Base-by-base conservation (phyloP, 2,888 invertebrate species). In the Spodoptera exigua region DNA sequence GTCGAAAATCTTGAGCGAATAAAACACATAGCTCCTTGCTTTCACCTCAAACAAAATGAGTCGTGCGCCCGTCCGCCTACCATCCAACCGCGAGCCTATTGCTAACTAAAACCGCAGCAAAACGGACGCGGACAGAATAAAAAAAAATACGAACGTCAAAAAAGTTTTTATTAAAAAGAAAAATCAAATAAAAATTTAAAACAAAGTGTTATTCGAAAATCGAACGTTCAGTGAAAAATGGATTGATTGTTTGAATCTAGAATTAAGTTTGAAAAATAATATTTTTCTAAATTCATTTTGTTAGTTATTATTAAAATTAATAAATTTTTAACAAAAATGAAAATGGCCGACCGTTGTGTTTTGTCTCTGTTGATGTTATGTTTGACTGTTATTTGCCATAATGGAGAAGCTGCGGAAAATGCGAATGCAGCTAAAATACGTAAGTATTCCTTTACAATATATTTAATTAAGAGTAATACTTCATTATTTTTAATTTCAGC, bases 1-100 rank as follows among this genome's bases (percentile, higher is more conserved):
- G 92, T 83, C 93, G 93, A 93, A 93, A 93, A 93, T 85, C 83
- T 77, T 77, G 82, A 83, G 85, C 83, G 85, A 91, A 92, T 93
- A 93, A 89, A 93, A 92, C 89, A 88, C 90, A 89, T 90, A 79
- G 88, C 81, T 78, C 79, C 82, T 81, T 87, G 93, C 93, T 94
- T 94, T 94, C 94, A 93, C 94, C 89, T 89, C 88, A 89, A 89
- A 89, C 90, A 87, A 89, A 89, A 90, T 89, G 89, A 89, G 85
- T 81, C 87, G 86, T 83, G 85, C 82, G 89, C 78, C 83, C 84
- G 88, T 79, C 87, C 80, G 82, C 78, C 74, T 73, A 79, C 79
- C 81, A 83, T 77, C 75, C 79, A 78, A 80, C 66, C 68, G 68
- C 72, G 51, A 61, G 84, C 80, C 84, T 87, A 87, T 88, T 86